phyloP scores from a whole-genome alignment of 1,140 invertebrate species.

The Varroa destructor region DNA sequence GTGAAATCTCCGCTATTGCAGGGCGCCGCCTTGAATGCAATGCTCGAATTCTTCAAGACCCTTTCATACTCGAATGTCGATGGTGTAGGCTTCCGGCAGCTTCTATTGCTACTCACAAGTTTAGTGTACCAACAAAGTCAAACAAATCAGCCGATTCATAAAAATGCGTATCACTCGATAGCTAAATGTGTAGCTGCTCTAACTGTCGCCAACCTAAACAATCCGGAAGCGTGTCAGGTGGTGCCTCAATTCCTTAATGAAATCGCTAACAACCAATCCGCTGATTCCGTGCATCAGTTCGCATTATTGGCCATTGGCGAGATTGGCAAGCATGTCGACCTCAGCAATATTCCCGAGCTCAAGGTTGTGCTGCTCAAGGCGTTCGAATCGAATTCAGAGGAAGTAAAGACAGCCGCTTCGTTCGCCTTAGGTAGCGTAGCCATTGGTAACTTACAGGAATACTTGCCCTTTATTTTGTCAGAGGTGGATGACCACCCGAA shows the following conservation, averaged over 20 bases:
- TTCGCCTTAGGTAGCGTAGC: constrained; percentile 80
- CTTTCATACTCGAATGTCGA: constrained; percentile 64
- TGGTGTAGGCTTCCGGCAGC: constrained; percentile 61
- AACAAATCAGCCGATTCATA: constrained; percentile 39
- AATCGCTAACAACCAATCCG: constrained; percentile 42
- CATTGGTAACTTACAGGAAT: constrained; percentile 82
- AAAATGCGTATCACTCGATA: constrained; percentile 68
- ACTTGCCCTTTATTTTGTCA: constrained; percentile 80
- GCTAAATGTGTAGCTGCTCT: constrained; percentile 89
- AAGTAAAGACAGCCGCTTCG: constrained; percentile 81
- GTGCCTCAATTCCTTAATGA: constrained; percentile 73
- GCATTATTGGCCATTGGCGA: constrained; percentile 84
- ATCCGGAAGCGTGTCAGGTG: constrained; percentile 55
- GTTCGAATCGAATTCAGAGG: constrained; percentile 49
- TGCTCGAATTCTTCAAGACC: constrained; percentile 80
- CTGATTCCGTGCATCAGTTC: constrained; percentile 71
- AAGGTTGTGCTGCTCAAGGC: constrained; percentile 45
- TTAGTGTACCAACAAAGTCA: constrained; percentile 37
- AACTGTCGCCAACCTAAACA: constrained; percentile 54
- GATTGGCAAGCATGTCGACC: constrained; percentile 83
- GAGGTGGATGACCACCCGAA: constrained; percentile 87
- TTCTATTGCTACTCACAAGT: constrained; percentile 57
- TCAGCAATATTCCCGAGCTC: constrained; percentile 56
- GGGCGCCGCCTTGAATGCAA: constrained; percentile 65
- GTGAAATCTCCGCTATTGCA: constrained; percentile 80